phyloP scores from a whole-genome alignment of 2,797 vertebrate species.

The Helarctos malayanus region DNA sequence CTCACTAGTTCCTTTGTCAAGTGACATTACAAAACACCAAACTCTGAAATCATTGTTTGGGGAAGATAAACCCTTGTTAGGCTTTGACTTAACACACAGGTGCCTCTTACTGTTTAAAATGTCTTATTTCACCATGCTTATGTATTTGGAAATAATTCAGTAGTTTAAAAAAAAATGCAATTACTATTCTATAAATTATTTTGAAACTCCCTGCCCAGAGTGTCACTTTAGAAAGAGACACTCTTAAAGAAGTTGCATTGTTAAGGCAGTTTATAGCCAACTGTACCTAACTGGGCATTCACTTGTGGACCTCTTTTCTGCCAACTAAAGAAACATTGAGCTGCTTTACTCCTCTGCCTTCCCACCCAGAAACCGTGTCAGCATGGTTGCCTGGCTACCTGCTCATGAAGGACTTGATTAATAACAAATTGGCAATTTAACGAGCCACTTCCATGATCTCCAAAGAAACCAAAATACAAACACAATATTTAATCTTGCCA shows the following conservation, averaged over 20 bases:
- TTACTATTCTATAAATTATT: slow-evolving; percentile 78
- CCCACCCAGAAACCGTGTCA: slow-evolving; percentile 88
- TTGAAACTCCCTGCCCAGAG: slow-evolving; percentile 83
- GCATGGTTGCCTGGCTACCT: slow-evolving; percentile 87
- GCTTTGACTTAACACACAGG: slow-evolving; percentile 68
- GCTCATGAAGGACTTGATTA: slow-evolving; percentile 88
- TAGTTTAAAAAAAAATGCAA: slow-evolving; percentile 81
- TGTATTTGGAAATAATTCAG: slow-evolving; percentile 76
- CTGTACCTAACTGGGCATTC: slow-evolving; percentile 85
- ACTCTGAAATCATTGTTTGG: slow-evolving; percentile 58
- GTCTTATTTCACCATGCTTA: slow-evolving; percentile 80
- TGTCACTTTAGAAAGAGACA: slow-evolving; percentile 84
- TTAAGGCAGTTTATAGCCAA: slow-evolving; percentile 84
- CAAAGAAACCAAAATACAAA: slow-evolving; percentile 88
- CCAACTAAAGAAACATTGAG: slow-evolving; percentile 87
- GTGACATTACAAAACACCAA: slow-evolving; percentile 6
- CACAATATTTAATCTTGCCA: slow-evolving; percentile 88
- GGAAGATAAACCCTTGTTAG: slow-evolving; percentile 66
- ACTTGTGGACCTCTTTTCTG: slow-evolving; percentile 87
- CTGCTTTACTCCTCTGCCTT: slow-evolving; percentile 88
- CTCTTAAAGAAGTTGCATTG: slow-evolving; percentile 81
- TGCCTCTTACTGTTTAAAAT: slow-evolving; percentile 79
- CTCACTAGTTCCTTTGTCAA: slow-evolving; percentile 63
- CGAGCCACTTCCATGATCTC: slow-evolving; percentile 87
- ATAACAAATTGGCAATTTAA: slow-evolving; percentile 87